phyloP scores from a whole-genome alignment of 2,888 invertebrate genomes.

The Drosophila atripex region DNA sequence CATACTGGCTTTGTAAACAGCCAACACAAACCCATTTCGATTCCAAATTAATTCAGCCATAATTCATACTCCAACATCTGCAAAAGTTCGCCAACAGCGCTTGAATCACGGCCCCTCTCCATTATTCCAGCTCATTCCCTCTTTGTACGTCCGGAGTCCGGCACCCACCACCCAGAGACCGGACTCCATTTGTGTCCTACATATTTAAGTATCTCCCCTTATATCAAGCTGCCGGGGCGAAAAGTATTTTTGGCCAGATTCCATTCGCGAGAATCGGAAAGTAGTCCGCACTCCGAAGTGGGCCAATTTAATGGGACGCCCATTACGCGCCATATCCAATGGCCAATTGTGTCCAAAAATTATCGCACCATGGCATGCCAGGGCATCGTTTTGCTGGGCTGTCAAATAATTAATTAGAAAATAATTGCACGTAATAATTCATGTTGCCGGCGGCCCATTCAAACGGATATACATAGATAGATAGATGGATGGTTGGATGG shows the following conservation, averaged over 20 bases:
- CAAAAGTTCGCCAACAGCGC: conserved; percentile 11
- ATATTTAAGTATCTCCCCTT: conserved; percentile 65
- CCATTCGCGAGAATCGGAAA: conserved; percentile 47
- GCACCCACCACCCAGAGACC: neutral
- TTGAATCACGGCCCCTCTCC: conserved; percentile 7
- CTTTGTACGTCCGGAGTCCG: neutral
- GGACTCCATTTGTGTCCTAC: conserved; percentile 40
- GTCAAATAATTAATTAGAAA: conserved; percentile 80
- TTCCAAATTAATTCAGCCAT: conserved; percentile 11
- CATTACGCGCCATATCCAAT: conserved; percentile 59
- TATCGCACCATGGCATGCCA: conserved; percentile 59
- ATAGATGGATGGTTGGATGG: conserved; percentile 11
- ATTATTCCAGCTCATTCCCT: conserved; percentile 8
- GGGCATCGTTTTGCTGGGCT: conserved; percentile 46
- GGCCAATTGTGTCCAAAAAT: conserved; percentile 63
- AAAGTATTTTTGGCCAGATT: conserved; percentile 48
- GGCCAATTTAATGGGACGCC: conserved; percentile 66
- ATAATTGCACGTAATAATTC: conserved; percentile 79
- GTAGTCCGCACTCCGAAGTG: conserved; percentile 12
- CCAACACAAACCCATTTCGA: conserved; percentile 11
- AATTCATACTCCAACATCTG: conserved; percentile 24
- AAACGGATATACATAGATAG: conserved; percentile 41
- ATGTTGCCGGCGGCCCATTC: conserved; percentile 60
- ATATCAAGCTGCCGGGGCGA: conserved; percentile 29
- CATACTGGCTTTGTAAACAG: neutral